phyloP scores from a whole-genome alignment of 1,140 invertebrate species.

The Theocolax elegans region DNA sequence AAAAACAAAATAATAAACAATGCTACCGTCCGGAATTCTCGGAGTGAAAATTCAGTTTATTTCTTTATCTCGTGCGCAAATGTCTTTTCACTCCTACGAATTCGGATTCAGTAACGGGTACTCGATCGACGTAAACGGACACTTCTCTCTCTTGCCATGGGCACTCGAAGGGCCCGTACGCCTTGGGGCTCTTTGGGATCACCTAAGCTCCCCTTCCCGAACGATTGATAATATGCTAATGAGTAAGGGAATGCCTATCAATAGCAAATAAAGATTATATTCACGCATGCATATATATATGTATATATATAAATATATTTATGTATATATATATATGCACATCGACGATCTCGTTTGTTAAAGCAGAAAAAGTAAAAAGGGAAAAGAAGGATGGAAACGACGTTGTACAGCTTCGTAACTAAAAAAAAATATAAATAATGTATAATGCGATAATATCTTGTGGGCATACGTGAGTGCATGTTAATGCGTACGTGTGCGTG shows the following conservation, averaged over 20 bases:
- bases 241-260: neutral
- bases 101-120: constrained; percentile 4
- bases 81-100: neutral
- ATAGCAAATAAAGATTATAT: neutral
- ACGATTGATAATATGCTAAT: neutral
- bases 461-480: too few species aligned
- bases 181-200: neutral
- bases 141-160: constrained; percentile 29
- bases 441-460: too few species aligned
- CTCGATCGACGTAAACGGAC: neutral
- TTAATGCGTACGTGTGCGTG: too few species aligned
- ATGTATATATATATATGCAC: neutral
- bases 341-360: neutral
- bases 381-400: too few species aligned
- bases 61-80: neutral
- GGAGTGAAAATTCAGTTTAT: constrained; percentile 1
- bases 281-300: neutral
- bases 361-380: too few species aligned
- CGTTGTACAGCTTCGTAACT: too few species aligned
- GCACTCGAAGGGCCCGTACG: neutral
- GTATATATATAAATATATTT: neutral
- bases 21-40: constrained; percentile 1
- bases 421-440: too few species aligned
- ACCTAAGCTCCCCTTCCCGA: neutral
- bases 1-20: constrained; percentile 4